Evolutionary conservation across 2,797 vertebrate species (phyloP).

Genomic region (Chiloscyllium punctatum): DNA sequence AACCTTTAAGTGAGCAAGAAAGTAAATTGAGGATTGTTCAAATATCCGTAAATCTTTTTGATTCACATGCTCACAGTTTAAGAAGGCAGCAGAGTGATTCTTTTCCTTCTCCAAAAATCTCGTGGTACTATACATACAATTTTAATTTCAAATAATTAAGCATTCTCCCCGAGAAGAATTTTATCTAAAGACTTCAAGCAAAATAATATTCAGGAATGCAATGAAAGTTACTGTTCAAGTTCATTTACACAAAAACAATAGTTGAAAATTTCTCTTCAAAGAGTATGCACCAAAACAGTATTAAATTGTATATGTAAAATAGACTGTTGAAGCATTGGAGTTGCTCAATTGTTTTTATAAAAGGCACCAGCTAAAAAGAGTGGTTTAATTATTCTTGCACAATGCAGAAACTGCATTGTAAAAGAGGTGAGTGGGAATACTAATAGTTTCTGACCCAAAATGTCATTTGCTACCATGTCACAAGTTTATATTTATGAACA

Average conservation of each 20-base stretch:
- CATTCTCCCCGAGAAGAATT: not conserved
- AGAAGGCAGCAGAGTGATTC: not conserved
- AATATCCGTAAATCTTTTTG: not conserved
- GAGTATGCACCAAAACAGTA: not conserved
- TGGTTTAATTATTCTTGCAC: not conserved
- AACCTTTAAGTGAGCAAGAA: not conserved
- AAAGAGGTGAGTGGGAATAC: not conserved
- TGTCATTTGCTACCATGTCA: not conserved
- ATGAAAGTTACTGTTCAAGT: not conserved
- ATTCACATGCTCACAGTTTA: not conserved
- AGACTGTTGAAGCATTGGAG: not conserved
- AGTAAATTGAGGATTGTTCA: not conserved
- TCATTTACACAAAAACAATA: not conserved
- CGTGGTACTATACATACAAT: not conserved
- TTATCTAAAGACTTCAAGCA: not conserved
- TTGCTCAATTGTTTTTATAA: not conserved
- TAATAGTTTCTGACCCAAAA: not conserved
- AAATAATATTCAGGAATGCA: not conserved
- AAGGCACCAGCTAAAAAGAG: not conserved
- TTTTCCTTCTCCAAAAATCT: not conserved
- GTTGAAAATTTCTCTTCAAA: not conserved
- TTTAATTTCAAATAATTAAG: constrained; percentile 27
- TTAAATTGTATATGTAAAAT: not conserved
- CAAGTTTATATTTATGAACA: not conserved
- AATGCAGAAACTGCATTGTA: not conserved